Evolutionary conservation across 2,888 invertebrate species (phyloP), one percentile per base, ranked within the genome.

Genomic region (Papilio protenor): DNA sequence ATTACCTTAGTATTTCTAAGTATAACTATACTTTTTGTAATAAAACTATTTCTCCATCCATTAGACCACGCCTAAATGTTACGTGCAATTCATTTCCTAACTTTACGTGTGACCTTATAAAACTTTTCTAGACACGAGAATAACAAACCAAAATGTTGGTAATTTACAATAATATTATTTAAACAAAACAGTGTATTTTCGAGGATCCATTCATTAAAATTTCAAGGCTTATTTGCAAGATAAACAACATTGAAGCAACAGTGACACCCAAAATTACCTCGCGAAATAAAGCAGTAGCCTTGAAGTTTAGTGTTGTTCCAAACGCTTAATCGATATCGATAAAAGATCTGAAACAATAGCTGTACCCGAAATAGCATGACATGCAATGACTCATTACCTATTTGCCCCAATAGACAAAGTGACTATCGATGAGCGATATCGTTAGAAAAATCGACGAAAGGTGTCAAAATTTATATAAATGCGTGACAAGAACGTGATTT

Each of bases 251-350:
- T 3, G 12, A 59, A 12, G 21, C 23, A 21, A 59, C 59, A 23
- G 21, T 23, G 23, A 59, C 59, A 59, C 12, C 57, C 59, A 18
- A 59, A 59, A 59, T 59, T 59, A 59, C 59, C 59, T 59, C 59
- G 59, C 59, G 59, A 59, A 59, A 21, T 59, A 5, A 57, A 57
- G 57, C 57, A 11, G 2, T 59, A 14, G 12, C 59, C 59, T 59
- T 59, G 59, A 59, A 23, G 57, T 23, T 59, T 23, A 59, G 12
- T 59, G 59, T 3, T 23, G 23, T 23, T 23, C 21, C 11, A 14
- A 5, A 23, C 3, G 23, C 23, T 23, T 57, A 23, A 57, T 21
- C 16, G 16, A 52, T 52, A 18, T 52, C 52, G 52, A 52, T 18
- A 18, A 52, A 52, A 52, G 0, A 52, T 18, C 18, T 18, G 1